Evolutionary conservation across 2,797 vertebrate species (phyloP).

Genomic region (Lemur catta): DNA sequence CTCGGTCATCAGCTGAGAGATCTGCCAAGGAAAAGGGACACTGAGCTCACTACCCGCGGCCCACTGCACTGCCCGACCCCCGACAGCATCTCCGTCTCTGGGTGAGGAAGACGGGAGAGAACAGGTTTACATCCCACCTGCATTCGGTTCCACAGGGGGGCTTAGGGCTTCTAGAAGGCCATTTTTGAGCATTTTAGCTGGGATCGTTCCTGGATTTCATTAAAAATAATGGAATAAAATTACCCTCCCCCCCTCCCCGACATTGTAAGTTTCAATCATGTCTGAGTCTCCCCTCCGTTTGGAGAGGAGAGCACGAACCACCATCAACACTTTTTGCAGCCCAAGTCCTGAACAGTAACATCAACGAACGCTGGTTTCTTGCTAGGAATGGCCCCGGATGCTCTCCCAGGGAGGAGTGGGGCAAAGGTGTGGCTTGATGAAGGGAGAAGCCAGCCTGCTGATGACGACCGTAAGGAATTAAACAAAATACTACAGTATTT

Average conservation of each 20-base stretch:
- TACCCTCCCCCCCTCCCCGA: neutral
- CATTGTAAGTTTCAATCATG: conserved; percentile 45
- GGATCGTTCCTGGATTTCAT: conserved; percentile 54
- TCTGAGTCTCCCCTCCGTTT: conserved; percentile 18
- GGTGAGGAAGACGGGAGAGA: fast-evolving
- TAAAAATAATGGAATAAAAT: conserved; percentile 75
- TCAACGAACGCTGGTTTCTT: neutral
- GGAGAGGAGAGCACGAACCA: conserved; percentile 47
- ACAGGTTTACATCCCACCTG: neutral
- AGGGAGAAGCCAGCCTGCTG: neutral
- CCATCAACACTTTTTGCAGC: conserved; percentile 21
- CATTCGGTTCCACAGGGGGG: neutral
- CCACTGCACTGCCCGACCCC: neutral
- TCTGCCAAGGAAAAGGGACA: conserved; percentile 82
- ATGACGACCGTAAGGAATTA: neutral
- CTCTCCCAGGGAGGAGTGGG: neutral
- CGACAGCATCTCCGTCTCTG: neutral
- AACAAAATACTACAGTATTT: neutral
- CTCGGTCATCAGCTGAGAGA: conserved; percentile 94
- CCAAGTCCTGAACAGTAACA: neutral
- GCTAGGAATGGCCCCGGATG: neutral
- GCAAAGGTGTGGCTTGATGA: neutral
- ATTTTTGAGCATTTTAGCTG: conserved; percentile 25
- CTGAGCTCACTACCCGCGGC: conserved; percentile 50
- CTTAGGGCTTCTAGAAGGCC: conserved; percentile 33